Conservation (phyloP, 2,797 vertebrate genomes). For the Aratinga solstitialis region DNA sequence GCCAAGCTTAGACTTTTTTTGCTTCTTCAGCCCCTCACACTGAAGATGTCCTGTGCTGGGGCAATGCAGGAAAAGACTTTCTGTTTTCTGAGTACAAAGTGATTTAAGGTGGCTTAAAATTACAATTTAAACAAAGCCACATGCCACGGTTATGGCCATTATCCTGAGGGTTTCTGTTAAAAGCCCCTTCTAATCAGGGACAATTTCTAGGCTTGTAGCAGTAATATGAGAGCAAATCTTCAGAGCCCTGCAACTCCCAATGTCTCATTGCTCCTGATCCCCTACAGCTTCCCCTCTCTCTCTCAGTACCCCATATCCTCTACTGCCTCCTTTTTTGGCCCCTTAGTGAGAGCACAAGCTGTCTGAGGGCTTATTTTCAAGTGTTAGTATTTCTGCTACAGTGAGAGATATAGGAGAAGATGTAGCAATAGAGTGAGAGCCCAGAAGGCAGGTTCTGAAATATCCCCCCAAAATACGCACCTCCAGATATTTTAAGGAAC, state of each 20-base stretch:
- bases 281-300: neutral
- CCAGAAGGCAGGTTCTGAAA: neutral
- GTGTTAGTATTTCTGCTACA: neutral
- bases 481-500: neutral
- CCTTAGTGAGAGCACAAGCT: neutral
- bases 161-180: neutral
- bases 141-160: neutral
- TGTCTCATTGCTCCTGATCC: neutral
- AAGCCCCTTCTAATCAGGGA: neutral
- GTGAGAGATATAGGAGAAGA: neutral
- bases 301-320: neutral
- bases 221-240: neutral
- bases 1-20: neutral
- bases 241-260: neutral
- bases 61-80: neutral
- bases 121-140: neutral
- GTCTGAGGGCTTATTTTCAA: neutral
- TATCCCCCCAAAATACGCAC: neutral
- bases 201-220: neutral
- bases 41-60: neutral
- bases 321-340: neutral
- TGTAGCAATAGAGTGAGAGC: neutral
- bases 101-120: neutral
- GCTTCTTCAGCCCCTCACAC: neutral
- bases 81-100: neutral